A percentile compares a stretch with the other conserved stretches of the same genome.
phyloP scores from a whole-genome alignment of 2,888 invertebrate species.

The Eilema caniola region DNA sequence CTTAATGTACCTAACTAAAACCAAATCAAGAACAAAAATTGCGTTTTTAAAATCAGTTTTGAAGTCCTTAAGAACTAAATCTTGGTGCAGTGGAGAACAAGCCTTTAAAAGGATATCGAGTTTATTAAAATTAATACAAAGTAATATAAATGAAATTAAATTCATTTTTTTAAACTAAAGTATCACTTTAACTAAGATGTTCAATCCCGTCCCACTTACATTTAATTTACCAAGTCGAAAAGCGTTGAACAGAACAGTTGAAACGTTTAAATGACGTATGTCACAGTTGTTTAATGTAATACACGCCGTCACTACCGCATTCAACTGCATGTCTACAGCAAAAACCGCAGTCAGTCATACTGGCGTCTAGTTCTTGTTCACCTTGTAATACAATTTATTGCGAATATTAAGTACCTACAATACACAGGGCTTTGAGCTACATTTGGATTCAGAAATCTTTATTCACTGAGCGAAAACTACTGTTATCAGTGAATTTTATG shows the following conservation, averaged over 20 bases:
- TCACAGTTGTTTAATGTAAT: conserved; percentile 53
- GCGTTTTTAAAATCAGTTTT: neutral
- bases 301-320: conserved; percentile 28
- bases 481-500: neutral
- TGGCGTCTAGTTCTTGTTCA: conserved; percentile 40
- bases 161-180: too few relatives aligned
- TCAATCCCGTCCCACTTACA: conserved; percentile 25
- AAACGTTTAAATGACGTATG: conserved; percentile 60
- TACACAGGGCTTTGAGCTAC: conserved; percentile 16
- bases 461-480: conserved; percentile 1
- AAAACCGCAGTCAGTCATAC: conserved; percentile 43
- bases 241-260: conserved; percentile 50
- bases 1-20: too few relatives aligned
- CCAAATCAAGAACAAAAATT: too few relatives aligned
- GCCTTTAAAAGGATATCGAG: neutral
- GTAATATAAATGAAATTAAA: too few relatives aligned
- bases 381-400: conserved; percentile 11
- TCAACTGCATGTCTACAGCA: conserved; percentile 29
- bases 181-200: conserved; percentile 29
- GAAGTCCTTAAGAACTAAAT: neutral
- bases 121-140: neutral
- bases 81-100: neutral
- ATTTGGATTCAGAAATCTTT: neutral
- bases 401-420: conserved; percentile 7
- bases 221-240: conserved; percentile 52